Percentiles rank a stretch among this genome's conserved stretches.
Evolutionary conservation across 2,797 vertebrate genomes (phyloP).

Genomic region (Amblyraja radiata): DNA sequence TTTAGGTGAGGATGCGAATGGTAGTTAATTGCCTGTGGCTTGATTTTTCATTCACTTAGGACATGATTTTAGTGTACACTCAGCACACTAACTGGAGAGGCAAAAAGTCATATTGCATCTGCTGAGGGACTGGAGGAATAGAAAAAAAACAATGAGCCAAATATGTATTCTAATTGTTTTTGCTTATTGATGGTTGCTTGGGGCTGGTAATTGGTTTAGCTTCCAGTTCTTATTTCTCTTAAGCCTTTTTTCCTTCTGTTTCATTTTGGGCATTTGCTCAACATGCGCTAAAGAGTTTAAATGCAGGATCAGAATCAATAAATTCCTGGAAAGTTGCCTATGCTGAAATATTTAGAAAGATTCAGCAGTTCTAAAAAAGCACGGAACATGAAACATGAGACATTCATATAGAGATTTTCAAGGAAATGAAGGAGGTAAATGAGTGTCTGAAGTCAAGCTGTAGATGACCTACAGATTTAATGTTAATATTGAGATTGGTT

Average conservation of each 20-base stretch:
- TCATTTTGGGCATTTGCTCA: background rate
- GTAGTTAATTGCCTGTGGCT: background rate
- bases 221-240: background rate
- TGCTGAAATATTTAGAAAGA: background rate
- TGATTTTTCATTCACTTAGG: background rate
- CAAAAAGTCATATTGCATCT: background rate
- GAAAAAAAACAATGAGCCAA: background rate
- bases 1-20: background rate
- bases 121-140: background rate
- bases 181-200: background rate
- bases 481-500: background rate
- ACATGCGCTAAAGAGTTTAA: background rate
- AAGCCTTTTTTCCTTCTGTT: background rate
- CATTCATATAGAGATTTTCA: background rate
- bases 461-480: background rate
- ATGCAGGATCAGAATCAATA: background rate
- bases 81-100: background rate
- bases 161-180: background rate
- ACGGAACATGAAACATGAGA: background rate
- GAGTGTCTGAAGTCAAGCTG: background rate
- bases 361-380: background rate
- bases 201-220: background rate
- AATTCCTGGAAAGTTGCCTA: background rate
- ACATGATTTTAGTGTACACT: background rate
- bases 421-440: background rate